A percentile compares a stretch with the other conserved stretches of the same genome.
Conservation (phyloP, 2,888 invertebrate genomes). For the Dasypolia templi region DNA sequence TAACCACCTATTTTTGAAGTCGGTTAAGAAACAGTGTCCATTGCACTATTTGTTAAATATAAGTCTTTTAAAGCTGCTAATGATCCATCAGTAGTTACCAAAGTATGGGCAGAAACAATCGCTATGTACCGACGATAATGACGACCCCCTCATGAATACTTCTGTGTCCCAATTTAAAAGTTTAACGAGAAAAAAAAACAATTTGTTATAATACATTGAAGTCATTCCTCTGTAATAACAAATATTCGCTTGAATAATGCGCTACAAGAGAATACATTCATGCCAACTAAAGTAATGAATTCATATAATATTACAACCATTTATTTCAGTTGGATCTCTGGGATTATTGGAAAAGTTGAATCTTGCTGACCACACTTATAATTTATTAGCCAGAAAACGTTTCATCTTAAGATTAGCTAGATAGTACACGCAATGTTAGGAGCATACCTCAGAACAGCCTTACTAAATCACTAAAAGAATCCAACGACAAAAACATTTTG, state of each 20-base stretch:
- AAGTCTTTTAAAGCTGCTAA: not conserved
- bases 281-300: conserved; percentile 10
- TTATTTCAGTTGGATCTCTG: conserved; percentile 5
- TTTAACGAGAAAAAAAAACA: conserved; percentile 30
- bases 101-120: not conserved
- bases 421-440: not conserved
- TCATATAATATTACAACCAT: conserved; percentile 26
- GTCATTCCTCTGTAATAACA: conserved; percentile 14
- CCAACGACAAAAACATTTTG: not conserved
- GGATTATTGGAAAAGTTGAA: not conserved
- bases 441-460: not conserved
- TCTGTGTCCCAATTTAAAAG: conserved; percentile 33
- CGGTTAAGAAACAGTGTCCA: not conserved
- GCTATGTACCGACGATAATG: not conserved
- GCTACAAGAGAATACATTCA: conserved; percentile 3
- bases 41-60: not conserved
- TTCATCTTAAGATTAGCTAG: not conserved
- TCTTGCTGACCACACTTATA: not conserved
- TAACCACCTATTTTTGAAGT: not conserved
- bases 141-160: not conserved
- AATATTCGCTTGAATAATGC: not conserved
- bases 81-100: not conserved
- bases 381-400: conserved; percentile 12
- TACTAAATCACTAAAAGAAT: not conserved
- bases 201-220: conserved; percentile 34